Percentiles rank a stretch among this genome's conserved stretches.
phyloP scores from a whole-genome alignment of 2,888 invertebrate genomes.

The Lucinisca nassula region DNA sequence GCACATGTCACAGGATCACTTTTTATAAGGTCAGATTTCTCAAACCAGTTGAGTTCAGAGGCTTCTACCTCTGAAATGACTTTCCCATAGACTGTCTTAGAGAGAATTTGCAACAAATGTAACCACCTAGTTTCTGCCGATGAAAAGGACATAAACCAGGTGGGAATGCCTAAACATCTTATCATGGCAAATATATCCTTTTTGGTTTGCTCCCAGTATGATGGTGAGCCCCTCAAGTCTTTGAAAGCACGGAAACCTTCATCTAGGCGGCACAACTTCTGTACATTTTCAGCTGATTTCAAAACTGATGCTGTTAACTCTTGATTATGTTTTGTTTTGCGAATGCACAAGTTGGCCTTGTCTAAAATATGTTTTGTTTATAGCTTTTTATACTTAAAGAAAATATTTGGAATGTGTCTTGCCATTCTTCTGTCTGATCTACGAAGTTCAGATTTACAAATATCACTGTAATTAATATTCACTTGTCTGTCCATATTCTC shows the following conservation, averaged over 20 bases:
- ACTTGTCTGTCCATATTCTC: constrained; percentile 41
- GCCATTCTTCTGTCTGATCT: constrained; percentile 50
- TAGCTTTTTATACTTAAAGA: constrained; percentile 58
- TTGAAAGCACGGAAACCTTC: constrained; percentile 53
- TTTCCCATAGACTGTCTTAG: constrained; percentile 23
- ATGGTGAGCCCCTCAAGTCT: constrained; percentile 54
- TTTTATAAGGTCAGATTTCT: constrained; percentile 1
- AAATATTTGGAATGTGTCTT: constrained; percentile 42
- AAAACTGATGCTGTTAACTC: constrained; percentile 41
- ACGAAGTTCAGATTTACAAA: constrained; percentile 54
- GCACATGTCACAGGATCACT: constrained; percentile 63
- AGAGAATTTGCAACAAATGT: constrained; percentile 42
- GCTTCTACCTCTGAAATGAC: constrained; percentile 6
- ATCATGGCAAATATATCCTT: constrained; percentile 65
- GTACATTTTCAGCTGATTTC: constrained; percentile 13
- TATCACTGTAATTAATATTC: constrained; percentile 39
- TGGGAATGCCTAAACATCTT: constrained; percentile 53
- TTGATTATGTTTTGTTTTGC: constrained; percentile 39
- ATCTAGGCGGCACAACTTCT: constrained; percentile 24
- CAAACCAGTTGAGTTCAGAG: constrained; percentile 11
- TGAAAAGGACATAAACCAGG: constrained; percentile 51
- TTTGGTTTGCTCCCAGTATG: constrained; percentile 57
- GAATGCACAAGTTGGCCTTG: constrained; percentile 13
- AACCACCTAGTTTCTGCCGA: constrained; percentile 64
- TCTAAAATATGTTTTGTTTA: constrained; percentile 45